These are phyloP conservation scores for Sardinella longiceps DNA, from an alignment of 2,797 vertebrate genomes.

Conservation along the genomic window DNA sequence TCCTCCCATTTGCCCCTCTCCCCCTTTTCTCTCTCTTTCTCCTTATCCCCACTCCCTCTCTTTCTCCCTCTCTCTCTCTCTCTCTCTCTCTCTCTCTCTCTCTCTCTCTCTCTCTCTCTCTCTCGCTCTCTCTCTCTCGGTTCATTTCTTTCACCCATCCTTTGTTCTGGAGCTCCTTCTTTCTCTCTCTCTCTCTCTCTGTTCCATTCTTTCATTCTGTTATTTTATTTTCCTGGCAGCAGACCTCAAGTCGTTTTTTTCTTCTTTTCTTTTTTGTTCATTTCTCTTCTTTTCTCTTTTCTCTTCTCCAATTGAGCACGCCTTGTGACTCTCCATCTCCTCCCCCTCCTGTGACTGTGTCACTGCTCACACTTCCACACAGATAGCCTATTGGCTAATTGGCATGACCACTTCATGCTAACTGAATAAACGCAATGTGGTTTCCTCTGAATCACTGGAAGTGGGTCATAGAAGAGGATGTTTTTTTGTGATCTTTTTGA, in stretches of 20 bases:
- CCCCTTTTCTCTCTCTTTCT: not conserved
- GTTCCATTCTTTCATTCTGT: not conserved
- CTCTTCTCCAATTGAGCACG: not conserved
- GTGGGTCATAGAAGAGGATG: not conserved
- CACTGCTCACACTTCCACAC: not conserved
- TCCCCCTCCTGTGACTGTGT: not conserved
- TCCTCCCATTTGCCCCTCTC: constrained; percentile 34
- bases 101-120: not conserved
- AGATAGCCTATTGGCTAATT: not conserved
- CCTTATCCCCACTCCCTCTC: constrained; percentile 39
- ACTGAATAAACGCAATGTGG: not conserved
- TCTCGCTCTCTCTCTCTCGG: constrained; percentile 6
- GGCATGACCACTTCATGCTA: not conserved
- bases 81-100: constrained; percentile 36
- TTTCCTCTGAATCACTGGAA: not conserved
- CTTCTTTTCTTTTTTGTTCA: not conserved
- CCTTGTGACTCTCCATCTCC: constrained; percentile 5
- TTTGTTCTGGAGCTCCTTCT: not conserved
- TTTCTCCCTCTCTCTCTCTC: not conserved
- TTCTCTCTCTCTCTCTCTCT: constrained; percentile 11
- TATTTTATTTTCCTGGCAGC: not conserved
- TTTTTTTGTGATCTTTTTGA: not conserved
- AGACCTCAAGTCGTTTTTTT: not conserved
- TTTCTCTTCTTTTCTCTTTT: not conserved
- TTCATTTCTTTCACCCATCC: not conserved